Evolutionary conservation across 1,140 invertebrate genomes (phyloP), one percentile per base, ranked within the genome.

Genomic region (Agraylea sexmaculata): DNA sequence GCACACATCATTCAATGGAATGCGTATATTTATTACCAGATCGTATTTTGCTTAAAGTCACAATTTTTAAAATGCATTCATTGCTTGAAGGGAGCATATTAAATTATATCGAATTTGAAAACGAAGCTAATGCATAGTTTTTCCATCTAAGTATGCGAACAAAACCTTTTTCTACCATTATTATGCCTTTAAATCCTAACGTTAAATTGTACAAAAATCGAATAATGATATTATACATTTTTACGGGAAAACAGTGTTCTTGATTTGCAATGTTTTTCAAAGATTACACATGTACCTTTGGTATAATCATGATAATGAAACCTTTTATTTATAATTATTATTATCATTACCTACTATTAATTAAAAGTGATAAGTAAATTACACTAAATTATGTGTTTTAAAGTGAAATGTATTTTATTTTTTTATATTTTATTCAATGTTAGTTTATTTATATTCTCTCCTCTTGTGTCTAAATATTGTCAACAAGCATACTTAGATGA

Each of bases 71-170:
- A 38, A 38, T 38, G 37, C 37, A 29, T 38, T 27, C 25, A 27
- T 13, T 40, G 38, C 38, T 40, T 40, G 30, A 30, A 13, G 25
- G 38, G 28, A 40, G 28, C 13, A 28, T 28, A 40, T 40, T 40
- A n/a, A n/a, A n/a, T n/a, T 40, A 29, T 16, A 40, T 40, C 27
- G 20, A 40, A 30, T 13, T 30, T 40, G 20, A 15, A 12, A 35
- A 20, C 19, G 15, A 35, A 35, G 22, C 12, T 35, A 16, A 35
- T 35, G 19, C 22, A n/a, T 19, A 35, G 33, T 35, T 13, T 35
- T 38, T 38, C 17, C 37, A 28, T 38, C 22, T 30, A 30, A 30
- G 29, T 30, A 30, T 30, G 12, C 16, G 29, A n/a, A 30, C 16
- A 30, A 30, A 30, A 16, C 12, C 12, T 13, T 30, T 30, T 30